phyloP scores from a whole-genome alignment of 2,888 invertebrate genomes.

The Anoncus sp. region DNA sequence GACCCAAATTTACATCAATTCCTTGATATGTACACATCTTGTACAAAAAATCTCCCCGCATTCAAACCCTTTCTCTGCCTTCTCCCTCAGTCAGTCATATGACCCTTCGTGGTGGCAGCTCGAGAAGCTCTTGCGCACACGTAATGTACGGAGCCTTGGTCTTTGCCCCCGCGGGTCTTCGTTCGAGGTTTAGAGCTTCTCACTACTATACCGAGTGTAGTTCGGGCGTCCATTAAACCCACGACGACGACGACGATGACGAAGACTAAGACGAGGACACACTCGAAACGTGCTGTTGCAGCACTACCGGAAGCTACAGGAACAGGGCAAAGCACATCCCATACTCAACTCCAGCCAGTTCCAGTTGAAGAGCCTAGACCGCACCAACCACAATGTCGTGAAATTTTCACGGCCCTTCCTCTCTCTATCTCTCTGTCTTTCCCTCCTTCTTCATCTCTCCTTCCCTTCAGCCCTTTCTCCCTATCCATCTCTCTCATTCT shows the following conservation, averaged over 20 bases:
- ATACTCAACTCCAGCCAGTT: conserved; percentile 45
- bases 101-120: conserved; percentile 42
- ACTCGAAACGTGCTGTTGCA: conserved; percentile 63
- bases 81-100: conserved; percentile 21
- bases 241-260: conserved; percentile 43
- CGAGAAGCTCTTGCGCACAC: conserved; percentile 55
- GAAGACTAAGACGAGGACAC: conserved; percentile 49
- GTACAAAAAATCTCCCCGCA: conserved; percentile 14
- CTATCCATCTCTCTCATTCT: conserved; percentile 13
- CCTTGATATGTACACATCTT: neutral
- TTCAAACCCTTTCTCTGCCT: conserved; percentile 32
- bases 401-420: conserved; percentile 39
- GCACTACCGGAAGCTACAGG: conserved; percentile 49
- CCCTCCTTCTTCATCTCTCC: no score
- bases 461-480: conserved; percentile 23
- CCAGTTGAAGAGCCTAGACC: conserved; percentile 36
- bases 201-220: conserved; percentile 29
- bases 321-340: conserved; percentile 46
- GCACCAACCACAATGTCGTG: conserved; percentile 56
- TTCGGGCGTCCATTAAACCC: conserved; percentile 60
- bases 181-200: conserved; percentile 60
- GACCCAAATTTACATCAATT: conserved; percentile 8
- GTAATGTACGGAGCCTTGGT: conserved; percentile 56
- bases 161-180: conserved; percentile 54
- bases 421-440: conserved; percentile 21